Base-by-base conservation (phyloP, 1,140 invertebrate genomes). In the Drosophila jambulina region DNA sequence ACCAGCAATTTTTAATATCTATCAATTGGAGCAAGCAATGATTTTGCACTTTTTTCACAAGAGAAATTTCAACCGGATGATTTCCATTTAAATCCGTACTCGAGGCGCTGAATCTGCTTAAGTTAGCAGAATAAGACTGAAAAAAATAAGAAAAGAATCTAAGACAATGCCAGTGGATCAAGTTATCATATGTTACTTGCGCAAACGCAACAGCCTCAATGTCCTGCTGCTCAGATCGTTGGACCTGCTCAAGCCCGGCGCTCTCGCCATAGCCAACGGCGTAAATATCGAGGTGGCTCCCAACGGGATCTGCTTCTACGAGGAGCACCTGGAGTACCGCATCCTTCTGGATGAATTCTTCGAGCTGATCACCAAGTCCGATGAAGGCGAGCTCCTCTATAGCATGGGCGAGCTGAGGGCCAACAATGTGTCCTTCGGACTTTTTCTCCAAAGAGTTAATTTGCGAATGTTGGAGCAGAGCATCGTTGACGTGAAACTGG, bases 191-290 rank as follows among this genome's bases (percentile, higher is more conserved):
- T 63, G 57, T 19, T 46, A 62, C 29, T 8, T 60, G 19, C 64
- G 57, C 10, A 19, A 15, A 8, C 25, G 27, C 32, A 74, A 51
- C 25, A 69, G 45, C 43, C 49, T 78, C 3, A 85, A 61, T 27
- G 60, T 85, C 23, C n/a, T 80, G 10, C 57, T 84, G 42, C n/a
- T 80, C 2, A 70, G 83, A 25, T 80, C 81, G 3, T 32, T 60
- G 21, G 49, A 75, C 7, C 42, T 75, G 10, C 32, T 51, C 15
- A 27, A 61, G 8, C 12, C 19, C 21, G 48, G 25, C 38, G 65
- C 21, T 15, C 15, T 21, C 10, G 5, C 0, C 19, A 2, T 4
- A 40, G 4, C 23, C n/a, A 8, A 23, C 21, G 17, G 0, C 3
- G 15, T 51, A 23, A 12, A 23, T 23, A 59, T 84, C 10, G 48